Conservation (phyloP, 2,797 vertebrate genomes). For the Pangasius larnaudii region DNA sequence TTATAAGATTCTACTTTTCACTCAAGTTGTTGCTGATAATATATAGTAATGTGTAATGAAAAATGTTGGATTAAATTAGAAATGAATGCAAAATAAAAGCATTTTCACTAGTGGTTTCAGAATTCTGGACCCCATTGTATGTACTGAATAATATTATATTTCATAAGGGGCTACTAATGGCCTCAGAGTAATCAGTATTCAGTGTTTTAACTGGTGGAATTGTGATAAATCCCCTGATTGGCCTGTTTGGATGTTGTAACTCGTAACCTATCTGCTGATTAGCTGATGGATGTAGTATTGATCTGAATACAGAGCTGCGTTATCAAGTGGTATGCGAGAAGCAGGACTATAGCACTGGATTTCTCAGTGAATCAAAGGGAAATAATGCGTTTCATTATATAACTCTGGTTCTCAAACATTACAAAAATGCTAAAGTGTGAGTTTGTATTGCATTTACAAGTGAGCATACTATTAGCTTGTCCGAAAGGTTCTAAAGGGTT, state of each 20-base stretch:
- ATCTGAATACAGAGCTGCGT: neutral
- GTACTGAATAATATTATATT: neutral
- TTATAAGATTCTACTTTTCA: no score
- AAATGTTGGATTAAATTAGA: neutral
- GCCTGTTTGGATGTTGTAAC: neutral
- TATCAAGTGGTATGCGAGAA: neutral
- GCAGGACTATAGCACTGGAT: neutral
- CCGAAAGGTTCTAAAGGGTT: conserved; percentile 11
- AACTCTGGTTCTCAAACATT: neutral
- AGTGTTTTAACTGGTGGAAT: neutral
- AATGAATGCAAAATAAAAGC: neutral
- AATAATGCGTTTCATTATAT: neutral
- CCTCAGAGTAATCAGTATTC: neutral
- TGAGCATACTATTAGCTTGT: neutral
- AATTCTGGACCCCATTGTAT: neutral
- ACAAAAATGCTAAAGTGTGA: neutral
- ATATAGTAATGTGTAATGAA: no score
- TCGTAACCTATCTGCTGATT: neutral
- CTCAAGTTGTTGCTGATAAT: no score
- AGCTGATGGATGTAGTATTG: neutral
- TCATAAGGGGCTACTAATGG: neutral
- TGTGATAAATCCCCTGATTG: neutral
- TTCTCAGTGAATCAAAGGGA: neutral
- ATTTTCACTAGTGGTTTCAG: neutral
- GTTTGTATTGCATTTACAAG: neutral